Percentiles rank a stretch among this genome's conserved stretches.
Evolutionary conservation across 2,113 vertebrate species (phyloP).

Genomic region (Eolophus roseicapilla): DNA sequence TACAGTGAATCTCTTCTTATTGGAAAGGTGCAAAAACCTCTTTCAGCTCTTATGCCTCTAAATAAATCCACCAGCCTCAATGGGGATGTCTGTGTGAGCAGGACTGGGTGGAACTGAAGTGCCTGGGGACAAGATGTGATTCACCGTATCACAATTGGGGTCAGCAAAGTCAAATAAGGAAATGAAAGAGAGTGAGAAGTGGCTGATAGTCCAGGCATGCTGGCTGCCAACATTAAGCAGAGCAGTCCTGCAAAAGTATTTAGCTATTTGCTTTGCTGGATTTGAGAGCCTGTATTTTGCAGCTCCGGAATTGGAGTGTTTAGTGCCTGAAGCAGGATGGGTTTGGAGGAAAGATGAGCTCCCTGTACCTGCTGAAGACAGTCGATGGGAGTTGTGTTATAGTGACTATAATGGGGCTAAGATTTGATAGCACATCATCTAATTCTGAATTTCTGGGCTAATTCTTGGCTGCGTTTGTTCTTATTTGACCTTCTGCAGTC

Average conservation of each 20-base stretch:
- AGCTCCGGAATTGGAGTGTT: background rate
- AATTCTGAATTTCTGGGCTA: background rate
- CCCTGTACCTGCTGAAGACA: background rate
- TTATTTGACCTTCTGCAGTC: background rate
- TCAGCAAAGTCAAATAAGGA: constrained; percentile 42
- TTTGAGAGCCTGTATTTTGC: background rate
- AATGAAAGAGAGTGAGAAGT: background rate
- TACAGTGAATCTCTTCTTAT: background rate
- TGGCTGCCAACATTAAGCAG: constrained; percentile 21
- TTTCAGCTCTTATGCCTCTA: background rate
- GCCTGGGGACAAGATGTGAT: background rate
- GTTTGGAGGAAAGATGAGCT: background rate
- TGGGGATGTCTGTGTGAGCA: background rate
- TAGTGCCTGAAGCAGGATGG: background rate
- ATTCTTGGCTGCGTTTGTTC: background rate
- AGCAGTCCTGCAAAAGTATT: background rate
- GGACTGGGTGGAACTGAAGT: background rate
- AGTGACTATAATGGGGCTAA: background rate
- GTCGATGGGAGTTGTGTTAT: background rate
- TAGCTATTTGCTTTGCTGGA: background rate
- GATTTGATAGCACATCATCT: background rate
- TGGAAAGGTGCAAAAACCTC: background rate
- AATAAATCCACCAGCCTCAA: background rate
- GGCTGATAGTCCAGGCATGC: background rate
- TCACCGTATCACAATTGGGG: background rate